Percentiles rank a stretch among this genome's conserved stretches.
These are phyloP conservation scores for Sepiola atlantica DNA, from an alignment of 2,888 invertebrate genomes.

Conservation along the genomic window DNA sequence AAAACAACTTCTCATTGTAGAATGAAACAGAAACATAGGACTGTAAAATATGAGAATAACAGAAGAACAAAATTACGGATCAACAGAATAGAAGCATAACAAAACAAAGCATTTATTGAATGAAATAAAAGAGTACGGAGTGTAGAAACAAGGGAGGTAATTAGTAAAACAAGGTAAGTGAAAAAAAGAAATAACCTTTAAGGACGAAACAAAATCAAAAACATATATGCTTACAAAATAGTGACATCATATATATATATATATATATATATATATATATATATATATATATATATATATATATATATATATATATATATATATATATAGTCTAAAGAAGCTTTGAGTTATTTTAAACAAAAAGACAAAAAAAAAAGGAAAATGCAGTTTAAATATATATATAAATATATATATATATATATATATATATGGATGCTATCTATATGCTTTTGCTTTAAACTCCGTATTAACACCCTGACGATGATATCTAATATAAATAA, in stretches of 20 bases:
- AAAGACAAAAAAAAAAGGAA: no score
- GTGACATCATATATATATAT: background rate
- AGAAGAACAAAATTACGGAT: background rate
- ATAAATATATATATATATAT: constrained; percentile 43
- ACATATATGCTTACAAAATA: no score
- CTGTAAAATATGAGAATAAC: background rate
- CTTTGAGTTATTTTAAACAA: no score
- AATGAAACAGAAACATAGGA: background rate
- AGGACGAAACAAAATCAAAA: background rate
- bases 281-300: background rate
- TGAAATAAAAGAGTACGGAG: background rate
- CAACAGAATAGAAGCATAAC: background rate
- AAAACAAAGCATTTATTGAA: background rate
- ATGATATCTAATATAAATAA: no score
- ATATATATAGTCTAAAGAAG: no score
- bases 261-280: background rate
- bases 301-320: background rate
- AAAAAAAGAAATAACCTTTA: background rate
- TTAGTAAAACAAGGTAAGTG: background rate
- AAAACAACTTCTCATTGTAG: background rate
- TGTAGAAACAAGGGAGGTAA: background rate
- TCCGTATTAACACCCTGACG: no score
- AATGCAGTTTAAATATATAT: no score
- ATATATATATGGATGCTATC: constrained; percentile 24
- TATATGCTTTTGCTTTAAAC: no score